phyloP scores from a whole-genome alignment of 1,140 invertebrate species.

The Anoplolepis gracilipes region DNA sequence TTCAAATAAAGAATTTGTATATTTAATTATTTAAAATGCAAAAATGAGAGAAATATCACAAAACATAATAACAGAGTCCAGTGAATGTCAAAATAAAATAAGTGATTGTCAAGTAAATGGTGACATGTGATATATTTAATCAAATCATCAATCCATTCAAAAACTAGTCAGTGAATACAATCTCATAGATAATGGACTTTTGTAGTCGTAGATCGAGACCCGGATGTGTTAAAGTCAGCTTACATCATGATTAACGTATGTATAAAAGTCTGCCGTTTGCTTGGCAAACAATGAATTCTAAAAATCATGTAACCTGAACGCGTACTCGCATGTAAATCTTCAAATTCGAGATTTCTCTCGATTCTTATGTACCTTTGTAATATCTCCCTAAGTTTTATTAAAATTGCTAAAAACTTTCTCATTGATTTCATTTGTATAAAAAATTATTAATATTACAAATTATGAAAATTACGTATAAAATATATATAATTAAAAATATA shows the following conservation, averaged over 20 bases:
- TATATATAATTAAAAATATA: not conserved
- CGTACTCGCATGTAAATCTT: not conserved
- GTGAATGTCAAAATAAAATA: constrained; percentile 48
- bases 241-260: not conserved
- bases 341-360: not conserved
- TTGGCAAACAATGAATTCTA: constrained; percentile 8
- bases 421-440: not conserved
- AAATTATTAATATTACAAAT: not conserved
- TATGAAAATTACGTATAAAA: not conserved
- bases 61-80: constrained; percentile 33
- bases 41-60: not conserved
- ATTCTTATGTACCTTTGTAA: not conserved
- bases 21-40: not conserved
- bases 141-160: constrained; percentile 16
- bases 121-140: constrained; percentile 14
- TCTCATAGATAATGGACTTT: constrained; percentile 46
- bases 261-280: constrained; percentile 13
- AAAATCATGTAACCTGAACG: not conserved
- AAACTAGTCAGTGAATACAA: constrained; percentile 29
- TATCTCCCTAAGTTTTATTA: not conserved
- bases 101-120: not conserved
- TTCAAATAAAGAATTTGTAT: too few relatives aligned
- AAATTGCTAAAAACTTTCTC: not conserved
- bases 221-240: constrained; percentile 22
- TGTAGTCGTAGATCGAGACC: constrained; percentile 23